phyloP scores from a whole-genome alignment of 2,797 vertebrate genomes.

The Odontamblyopus lacepedii region DNA sequence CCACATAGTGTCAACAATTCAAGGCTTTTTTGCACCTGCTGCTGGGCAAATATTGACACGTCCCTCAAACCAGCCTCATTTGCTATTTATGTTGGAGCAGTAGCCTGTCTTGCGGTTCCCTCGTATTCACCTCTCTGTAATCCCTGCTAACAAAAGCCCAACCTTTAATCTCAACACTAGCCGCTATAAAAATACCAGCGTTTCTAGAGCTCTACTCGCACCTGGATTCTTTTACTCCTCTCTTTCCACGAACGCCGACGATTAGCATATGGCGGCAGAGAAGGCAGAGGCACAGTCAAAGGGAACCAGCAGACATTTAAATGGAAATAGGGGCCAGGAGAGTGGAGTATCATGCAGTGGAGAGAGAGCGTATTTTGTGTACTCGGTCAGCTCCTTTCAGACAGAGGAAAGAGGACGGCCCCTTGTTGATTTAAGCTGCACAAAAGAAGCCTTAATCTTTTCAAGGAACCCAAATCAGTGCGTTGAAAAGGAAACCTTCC shows the following conservation, averaged over 20 bases:
- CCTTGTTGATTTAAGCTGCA: slow-evolving; percentile 94
- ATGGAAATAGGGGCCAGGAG: slow-evolving; percentile 92
- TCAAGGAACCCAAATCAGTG: slow-evolving; percentile 92
- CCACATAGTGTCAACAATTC: slow-evolving; percentile 25
- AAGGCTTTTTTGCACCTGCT: slow-evolving; percentile 76
- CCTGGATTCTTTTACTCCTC: slow-evolving; percentile 85
- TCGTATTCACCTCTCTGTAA: slow-evolving; percentile 79
- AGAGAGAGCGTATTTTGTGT: slow-evolving; percentile 88
- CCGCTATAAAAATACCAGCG: slow-evolving; percentile 78
- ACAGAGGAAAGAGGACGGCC: slow-evolving; percentile 78
- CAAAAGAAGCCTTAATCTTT: slow-evolving; percentile 96
- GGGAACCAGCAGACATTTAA: slow-evolving; percentile 87
- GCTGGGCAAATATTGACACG: slow-evolving; percentile 79
- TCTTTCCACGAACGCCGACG: slow-evolving; percentile 77
- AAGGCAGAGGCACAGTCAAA: slow-evolving; percentile 78
- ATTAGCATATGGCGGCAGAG: slow-evolving; percentile 91
- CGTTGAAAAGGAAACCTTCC: slow-evolving; percentile 86
- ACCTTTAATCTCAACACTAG: slow-evolving; percentile 63
- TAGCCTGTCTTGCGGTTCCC: slow-evolving; percentile 69
- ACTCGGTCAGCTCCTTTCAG: slow-evolving; percentile 82
- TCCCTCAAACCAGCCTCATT: slow-evolving; percentile 56
- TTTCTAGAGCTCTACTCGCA: slow-evolving; percentile 74
- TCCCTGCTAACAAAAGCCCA: slow-evolving; percentile 83
- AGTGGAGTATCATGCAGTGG: slow-evolving; percentile 84
- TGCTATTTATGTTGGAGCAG: slow-evolving; percentile 49